Evolutionary conservation across 2,797 vertebrate genomes (phyloP).

Genomic region (Pristis pectinata): DNA sequence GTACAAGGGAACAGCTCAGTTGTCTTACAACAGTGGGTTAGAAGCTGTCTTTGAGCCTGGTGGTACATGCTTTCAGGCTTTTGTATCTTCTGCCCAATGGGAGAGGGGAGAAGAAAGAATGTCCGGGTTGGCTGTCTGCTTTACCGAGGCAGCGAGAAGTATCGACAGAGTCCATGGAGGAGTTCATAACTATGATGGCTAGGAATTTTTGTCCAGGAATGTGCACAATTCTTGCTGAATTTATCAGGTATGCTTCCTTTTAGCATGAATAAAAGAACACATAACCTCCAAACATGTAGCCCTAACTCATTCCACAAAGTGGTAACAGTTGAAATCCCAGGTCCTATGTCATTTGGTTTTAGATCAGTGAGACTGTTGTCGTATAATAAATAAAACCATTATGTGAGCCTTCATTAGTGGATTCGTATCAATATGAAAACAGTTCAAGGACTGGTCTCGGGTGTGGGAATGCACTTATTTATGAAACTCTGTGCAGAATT

Average conservation of each 20-base stretch:
- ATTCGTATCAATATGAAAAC: not conserved
- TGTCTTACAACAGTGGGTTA: too few species aligned
- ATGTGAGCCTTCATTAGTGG: not conserved
- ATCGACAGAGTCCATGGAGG: too few species aligned
- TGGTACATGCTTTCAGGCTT: too few species aligned
- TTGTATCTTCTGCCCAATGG: too few species aligned
- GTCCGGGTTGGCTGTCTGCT: too few species aligned
- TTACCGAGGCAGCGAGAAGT: too few species aligned
- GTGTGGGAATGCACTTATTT: not conserved
- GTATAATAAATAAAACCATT: not conserved
- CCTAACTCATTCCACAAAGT: not conserved
- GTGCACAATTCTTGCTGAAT: not conserved
- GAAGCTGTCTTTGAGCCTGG: too few species aligned
- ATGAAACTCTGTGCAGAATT: not conserved
- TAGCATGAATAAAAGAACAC: not conserved
- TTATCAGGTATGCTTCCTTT: not conserved
- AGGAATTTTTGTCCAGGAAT: not conserved
- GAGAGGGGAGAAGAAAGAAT: too few species aligned
- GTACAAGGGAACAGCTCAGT: too few species aligned
- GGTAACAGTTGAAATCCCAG: not conserved
- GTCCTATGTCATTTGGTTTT: not conserved
- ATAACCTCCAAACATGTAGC: not conserved
- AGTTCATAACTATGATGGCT: not conserved
- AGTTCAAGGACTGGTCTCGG: not conserved
- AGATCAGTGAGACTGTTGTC: not conserved